Conservation (phyloP, 1,140 invertebrate genomes). For the Wiebesia pumilae region DNA sequence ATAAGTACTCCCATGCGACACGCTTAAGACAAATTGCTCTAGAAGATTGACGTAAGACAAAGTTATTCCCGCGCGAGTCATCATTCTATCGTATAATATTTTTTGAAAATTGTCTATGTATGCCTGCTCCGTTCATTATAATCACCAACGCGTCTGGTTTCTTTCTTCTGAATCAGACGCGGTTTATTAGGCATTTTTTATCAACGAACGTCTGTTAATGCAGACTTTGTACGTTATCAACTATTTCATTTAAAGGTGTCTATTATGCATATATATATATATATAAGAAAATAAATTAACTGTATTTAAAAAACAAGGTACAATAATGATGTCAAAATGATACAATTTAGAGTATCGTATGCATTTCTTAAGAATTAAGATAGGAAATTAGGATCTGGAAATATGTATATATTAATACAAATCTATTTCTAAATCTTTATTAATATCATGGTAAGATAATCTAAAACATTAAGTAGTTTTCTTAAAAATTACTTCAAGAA, state of each 20-base stretch:
- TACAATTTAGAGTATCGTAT: no score
- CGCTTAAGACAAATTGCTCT: slow-evolving; percentile 24
- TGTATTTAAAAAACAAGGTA: no score
- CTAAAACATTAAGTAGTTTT: no score
- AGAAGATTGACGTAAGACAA: slow-evolving; percentile 16
- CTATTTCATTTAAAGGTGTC: not conserved
- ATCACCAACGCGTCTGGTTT: slow-evolving; percentile 42
- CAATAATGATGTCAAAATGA: no score
- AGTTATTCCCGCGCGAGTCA: not conserved
- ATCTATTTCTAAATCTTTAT: no score
- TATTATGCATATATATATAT: not conserved
- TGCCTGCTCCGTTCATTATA: not conserved
- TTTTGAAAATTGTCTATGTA: slow-evolving; percentile 2
- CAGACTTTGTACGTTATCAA: not conserved
- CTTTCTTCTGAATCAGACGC: not conserved
- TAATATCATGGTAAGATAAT: no score
- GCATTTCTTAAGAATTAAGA: no score
- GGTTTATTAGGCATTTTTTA: slow-evolving; percentile 34
- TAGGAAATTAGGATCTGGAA: no score
- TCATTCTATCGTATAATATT: not conserved
- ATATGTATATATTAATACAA: no score
- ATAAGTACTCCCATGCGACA: not conserved
- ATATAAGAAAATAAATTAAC: no score
- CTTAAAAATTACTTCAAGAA: no score
- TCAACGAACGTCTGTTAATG: slow-evolving; percentile 40